These are phyloP conservation scores for Drosophila kanapiae DNA, from an alignment of 1,140 invertebrate genomes.

Conservation along the genomic window DNA sequence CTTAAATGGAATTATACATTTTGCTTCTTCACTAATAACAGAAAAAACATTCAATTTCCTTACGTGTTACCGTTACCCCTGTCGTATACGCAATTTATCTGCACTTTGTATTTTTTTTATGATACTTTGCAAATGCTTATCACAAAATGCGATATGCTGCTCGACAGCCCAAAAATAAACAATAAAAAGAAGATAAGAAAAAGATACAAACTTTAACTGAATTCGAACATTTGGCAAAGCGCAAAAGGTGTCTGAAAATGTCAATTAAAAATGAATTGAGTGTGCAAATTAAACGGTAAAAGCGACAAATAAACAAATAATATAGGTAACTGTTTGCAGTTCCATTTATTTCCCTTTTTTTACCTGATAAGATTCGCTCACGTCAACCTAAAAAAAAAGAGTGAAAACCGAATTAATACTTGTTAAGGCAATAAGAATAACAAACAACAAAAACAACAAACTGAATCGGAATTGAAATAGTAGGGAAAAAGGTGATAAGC, in stretches of 20 bases:
- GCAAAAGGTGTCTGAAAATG: constrained; percentile 31
- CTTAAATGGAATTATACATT: background rate
- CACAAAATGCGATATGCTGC: constrained; percentile 60
- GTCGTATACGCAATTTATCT: constrained; percentile 53
- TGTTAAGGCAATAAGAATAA: constrained; percentile 14
- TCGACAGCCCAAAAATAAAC: constrained; percentile 50
- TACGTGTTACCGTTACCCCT: background rate
- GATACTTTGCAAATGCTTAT: constrained; percentile 39
- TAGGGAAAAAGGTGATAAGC: constrained; percentile 44
- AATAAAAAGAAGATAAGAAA: constrained; percentile 27
- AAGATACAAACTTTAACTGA: constrained; percentile 11
- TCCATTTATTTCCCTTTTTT: constrained; percentile 10
- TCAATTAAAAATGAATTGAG: constrained; percentile 63
- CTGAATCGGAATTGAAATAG: constrained; percentile 20
- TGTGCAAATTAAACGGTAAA: constrained; percentile 26
- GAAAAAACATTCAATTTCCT: background rate
- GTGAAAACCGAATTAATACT: constrained; percentile 22
- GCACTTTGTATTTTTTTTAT: background rate
- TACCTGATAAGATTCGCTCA: constrained; percentile 32
- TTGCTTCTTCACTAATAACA: too few species aligned
- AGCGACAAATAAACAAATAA: constrained; percentile 14
- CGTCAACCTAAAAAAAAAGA: constrained; percentile 18
- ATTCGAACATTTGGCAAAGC: constrained; percentile 18
- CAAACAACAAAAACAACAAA: constrained; percentile 20
- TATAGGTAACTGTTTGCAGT: constrained; percentile 8